Base-by-base conservation (phyloP, 2,888 invertebrate genomes). In the Crepidodera aurea region DNA sequence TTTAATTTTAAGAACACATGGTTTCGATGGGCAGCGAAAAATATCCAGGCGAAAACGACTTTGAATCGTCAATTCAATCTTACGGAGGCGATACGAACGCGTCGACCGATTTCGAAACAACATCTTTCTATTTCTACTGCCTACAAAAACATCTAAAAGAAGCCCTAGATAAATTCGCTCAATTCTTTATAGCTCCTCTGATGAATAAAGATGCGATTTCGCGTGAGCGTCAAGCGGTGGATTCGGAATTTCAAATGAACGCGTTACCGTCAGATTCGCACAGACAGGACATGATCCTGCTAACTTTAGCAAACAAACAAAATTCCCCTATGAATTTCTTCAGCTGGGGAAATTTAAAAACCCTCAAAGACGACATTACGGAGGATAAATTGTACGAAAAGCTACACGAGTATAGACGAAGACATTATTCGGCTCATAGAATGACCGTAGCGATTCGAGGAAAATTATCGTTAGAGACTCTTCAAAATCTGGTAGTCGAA, bases 11-110 rank as follows among this genome's bases (percentile, higher is more conserved):
- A 48, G 94, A 94, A 74, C 94, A 94, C 78, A 93, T 96, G 95
- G 90, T 96, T 15, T 96, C 95, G 76, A 96, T 96, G 95, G 96
- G 96, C 27, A 94, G 93, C 69, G 86, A 90, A 75, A 95, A 94
- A 77, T 96, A 90, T 78, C 93, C 91, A 6, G 85, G 87, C 76
- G 95, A 95, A 82, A 94, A 94, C 79, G 90, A 89, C 68, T 92
- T n/a, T n/a, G n/a, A n/a, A n/a, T n/a, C n/a, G n/a, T n/a, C n/a
- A n/a, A n/a, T n/a, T n/a, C n/a, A n/a, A n/a, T 83, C 90, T 1
- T 93, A 90, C 71, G 86, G 90, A 77, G 94, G 95, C 1, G 96
- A 96, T 2, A 89, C 88, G 6, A 90, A 90, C 76, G n/a, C n/a
- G n/a, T n/a, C n/a, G n/a, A 96, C 96, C 0, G 94, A 94, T 75